Base-by-base conservation (phyloP, 2,888 invertebrate species). In the Papilio gigon region DNA sequence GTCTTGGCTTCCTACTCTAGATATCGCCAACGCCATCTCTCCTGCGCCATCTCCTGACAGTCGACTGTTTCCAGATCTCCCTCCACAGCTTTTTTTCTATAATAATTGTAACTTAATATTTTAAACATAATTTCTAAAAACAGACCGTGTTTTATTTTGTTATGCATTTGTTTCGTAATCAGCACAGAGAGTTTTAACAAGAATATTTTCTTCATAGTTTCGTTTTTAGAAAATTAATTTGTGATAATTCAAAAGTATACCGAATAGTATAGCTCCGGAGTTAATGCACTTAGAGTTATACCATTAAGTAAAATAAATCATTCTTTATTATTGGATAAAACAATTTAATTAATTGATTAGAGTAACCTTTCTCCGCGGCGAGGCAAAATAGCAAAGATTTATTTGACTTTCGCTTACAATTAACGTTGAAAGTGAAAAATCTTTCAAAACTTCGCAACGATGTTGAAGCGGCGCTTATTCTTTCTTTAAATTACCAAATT, bases 341-440 rank as follows among this genome's bases (percentile, higher is more conserved):
- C 84, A 85, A 80, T 83, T 84, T 86, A 89, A 88, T 89, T 90
- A 90, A 91, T 91, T 88, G 89, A 89, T 90, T 86, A 84, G 82
- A 85, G 81, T 76, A 81, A 81, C 79, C 80, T 80, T 79, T 70
- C 73, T 70, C 75, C 73, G 76, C 80, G 86, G 83, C 82, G 85
- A 85, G 82, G 85, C 82, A 85, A 87, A 87, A 85, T 84, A 84
- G 80, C 82, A 73, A 83, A 87, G 89, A 89, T 90, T 90, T 89
- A 90, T 90, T 91, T 89, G 87, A 88, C 89, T 91, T 84, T 88
- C 80, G 77, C 80, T 87, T 85, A 84, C 89, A 92, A 91, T 92
- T 91, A 91, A 87, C 82, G 87, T 84, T 85, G 87, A 87, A 86
- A 91, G 89, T 91, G 91, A 91, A 92, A 92, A 92, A 92, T 91